These are phyloP conservation scores for Mandrillus leucophaeus DNA, from an alignment of 2,113 vertebrate genomes.

Conservation along the genomic window DNA sequence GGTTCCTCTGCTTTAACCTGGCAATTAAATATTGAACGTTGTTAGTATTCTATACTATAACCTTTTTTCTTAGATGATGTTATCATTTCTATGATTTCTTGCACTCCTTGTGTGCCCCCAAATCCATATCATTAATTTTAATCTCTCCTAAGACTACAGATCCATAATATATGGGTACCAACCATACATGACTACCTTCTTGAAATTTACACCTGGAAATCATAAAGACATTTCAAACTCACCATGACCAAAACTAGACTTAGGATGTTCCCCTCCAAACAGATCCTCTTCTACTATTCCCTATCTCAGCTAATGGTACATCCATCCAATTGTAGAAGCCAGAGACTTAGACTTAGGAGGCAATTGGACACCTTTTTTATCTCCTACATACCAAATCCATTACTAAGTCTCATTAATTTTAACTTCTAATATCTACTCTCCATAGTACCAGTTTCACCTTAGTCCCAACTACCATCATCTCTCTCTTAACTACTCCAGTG, in stretches of 20 bases:
- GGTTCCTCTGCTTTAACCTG: not conserved
- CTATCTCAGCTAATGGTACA: not conserved
- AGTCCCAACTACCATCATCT: not conserved
- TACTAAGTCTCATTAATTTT: not conserved
- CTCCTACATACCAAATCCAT: not conserved
- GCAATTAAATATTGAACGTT: not conserved
- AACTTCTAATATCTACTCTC: not conserved
- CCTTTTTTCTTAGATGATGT: not conserved
- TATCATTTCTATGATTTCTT: not conserved
- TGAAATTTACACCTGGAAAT: not conserved
- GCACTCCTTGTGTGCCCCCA: not conserved
- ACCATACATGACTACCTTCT: not conserved
- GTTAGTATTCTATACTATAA: not conserved
- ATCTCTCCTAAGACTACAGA: not conserved
- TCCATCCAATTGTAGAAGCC: not conserved
- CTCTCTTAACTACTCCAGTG: not conserved
- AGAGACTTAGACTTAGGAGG: not conserved
- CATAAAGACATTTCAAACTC: not conserved
- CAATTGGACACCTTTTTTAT: not conserved
- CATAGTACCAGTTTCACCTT: not conserved
- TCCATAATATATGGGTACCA: not conserved
- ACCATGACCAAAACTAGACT: not conserved
- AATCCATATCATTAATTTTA: not conserved
- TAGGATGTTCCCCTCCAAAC: not conserved
- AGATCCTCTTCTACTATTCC: not conserved